Conservation (phyloP, 1,140 invertebrate genomes). For the Pseudomyrmex flavicornis region DNA sequence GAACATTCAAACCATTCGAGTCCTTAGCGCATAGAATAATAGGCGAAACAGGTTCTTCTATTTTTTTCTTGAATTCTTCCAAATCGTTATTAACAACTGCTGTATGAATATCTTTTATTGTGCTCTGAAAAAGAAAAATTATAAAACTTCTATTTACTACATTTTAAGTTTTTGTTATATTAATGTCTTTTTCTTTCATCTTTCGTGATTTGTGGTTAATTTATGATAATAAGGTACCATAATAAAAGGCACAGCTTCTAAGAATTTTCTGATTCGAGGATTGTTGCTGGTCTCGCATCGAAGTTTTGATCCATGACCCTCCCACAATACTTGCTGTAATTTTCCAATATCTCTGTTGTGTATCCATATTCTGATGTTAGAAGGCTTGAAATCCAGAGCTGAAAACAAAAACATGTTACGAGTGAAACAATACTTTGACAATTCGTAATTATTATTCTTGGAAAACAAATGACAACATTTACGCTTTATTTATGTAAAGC, state of each 20-base stretch:
- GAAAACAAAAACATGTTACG: constrained; percentile 37
- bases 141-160: constrained; percentile 13
- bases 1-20: constrained; percentile 90
- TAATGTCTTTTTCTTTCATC: not conserved
- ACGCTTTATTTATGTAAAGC: not conserved
- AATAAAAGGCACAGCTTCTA: constrained; percentile 94
- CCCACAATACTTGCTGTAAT: constrained; percentile 94
- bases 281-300: constrained; percentile 93
- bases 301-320: constrained; percentile 93
- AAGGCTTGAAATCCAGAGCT: constrained; percentile 91
- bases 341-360: constrained; percentile 94
- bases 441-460: not conserved
- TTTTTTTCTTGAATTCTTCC: constrained; percentile 88
- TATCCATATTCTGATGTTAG: constrained; percentile 96
- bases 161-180: not conserved
- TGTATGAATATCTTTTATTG: constrained; percentile 92
- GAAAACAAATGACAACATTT: not conserved
- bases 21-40: constrained; percentile 92
- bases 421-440: not conserved
- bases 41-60: constrained; percentile 89
- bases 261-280: constrained; percentile 91
- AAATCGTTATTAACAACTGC: constrained; percentile 91
- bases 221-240: constrained; percentile 88
- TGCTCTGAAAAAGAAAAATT: constrained; percentile 86
- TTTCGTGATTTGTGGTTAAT: not conserved